These are phyloP conservation scores for Lagria hirta DNA, from an alignment of 2,888 invertebrate genomes.

Conservation along the genomic window DNA sequence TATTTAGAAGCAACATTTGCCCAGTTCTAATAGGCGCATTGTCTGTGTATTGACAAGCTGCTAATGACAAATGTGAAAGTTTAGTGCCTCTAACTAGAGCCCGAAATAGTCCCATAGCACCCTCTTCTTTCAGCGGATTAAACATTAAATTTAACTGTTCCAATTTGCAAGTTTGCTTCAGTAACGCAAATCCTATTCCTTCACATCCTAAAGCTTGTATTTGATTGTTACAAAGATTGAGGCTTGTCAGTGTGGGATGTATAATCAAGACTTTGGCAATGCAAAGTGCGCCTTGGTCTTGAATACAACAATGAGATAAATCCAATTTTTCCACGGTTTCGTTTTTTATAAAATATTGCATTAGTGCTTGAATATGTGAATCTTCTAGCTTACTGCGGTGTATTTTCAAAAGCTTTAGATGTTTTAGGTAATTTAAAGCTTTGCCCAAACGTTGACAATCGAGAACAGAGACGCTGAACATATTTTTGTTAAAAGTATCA, in stretches of 20 bases:
- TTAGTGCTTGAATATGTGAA: constrained; percentile 60
- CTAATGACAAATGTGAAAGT: constrained; percentile 59
- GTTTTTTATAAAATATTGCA: constrained; percentile 53
- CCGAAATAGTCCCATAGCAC: constrained; percentile 61
- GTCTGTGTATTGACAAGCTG: constrained; percentile 59
- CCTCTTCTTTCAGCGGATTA: constrained; percentile 63
- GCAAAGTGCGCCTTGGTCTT: constrained; percentile 64
- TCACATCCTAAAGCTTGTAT: constrained; percentile 42
- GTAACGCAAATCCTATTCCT: constrained; percentile 48
- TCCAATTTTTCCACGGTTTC: constrained; percentile 60
- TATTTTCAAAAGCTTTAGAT: constrained; percentile 59
- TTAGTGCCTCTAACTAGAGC: constrained; percentile 60
- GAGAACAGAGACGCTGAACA: constrained; percentile 62
- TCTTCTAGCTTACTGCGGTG: constrained; percentile 64
- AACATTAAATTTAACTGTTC: constrained; percentile 59
- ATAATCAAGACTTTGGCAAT: constrained; percentile 60
- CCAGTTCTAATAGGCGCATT: constrained; percentile 59
- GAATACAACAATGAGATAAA: constrained; percentile 66
- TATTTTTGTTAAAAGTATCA: constrained; percentile 60
- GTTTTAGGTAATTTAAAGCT: constrained; percentile 48
- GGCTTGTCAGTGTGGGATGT: constrained; percentile 55
- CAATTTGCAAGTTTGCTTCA: constrained; percentile 43
- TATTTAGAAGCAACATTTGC: constrained; percentile 59
- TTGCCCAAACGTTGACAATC: constrained; percentile 62
- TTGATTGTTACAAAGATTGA: constrained; percentile 57